Evolutionary conservation across 2,113 vertebrate species (phyloP), one percentile per base, ranked within the genome.

Genomic region (Dasyornis broadbenti): DNA sequence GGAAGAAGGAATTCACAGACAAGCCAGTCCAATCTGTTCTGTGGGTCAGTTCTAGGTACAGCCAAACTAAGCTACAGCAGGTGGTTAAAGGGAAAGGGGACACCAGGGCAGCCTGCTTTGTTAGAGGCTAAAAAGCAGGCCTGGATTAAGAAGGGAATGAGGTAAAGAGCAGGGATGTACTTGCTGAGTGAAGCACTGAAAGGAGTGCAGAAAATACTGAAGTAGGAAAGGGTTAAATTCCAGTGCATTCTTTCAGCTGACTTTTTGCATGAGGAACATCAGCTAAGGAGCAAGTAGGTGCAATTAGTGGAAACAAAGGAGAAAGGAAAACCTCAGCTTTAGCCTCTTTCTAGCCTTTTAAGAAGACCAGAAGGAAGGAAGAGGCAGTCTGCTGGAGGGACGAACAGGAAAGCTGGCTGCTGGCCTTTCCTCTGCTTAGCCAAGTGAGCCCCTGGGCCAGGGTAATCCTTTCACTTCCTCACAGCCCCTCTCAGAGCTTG

Each of bases 351-450:
- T 26, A 57, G 59, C 33, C 24, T 49, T 86, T 37, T 42, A 39
- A 59, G 40, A 79, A 88, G 40, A 71, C 5, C 23, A 86, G 54
- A 75, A 95, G 72, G 59, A 91, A 94, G 87, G 94, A 90, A 95
- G 59, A 40, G 57, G 91, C 81, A 87, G 61, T 15, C 54, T 93
- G 56, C 66, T 59, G 63, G 39, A 89, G 54, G 82, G 33, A 95
- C 56, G 79, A 75, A 86, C 87, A 80, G 56, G 35, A 91, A 91
- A 90, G 45, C 42, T 86, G 75, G 22, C 75, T 92, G 75, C 56
- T 44, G 42, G 78, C 39, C 35, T 50, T 53, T 66, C 24, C 49
- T 79, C 73, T 57, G 60, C 45, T 82, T 45, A 78, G 30, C 11
- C 49, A 90, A 87, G 57, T 3, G 8, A 91, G 70, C 35, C 56